A percentile compares a stretch with the other conserved stretches of the same genome.
These are phyloP conservation scores for Ips typographus DNA, from an alignment of 1,140 invertebrate genomes.

Conservation along the genomic window DNA sequence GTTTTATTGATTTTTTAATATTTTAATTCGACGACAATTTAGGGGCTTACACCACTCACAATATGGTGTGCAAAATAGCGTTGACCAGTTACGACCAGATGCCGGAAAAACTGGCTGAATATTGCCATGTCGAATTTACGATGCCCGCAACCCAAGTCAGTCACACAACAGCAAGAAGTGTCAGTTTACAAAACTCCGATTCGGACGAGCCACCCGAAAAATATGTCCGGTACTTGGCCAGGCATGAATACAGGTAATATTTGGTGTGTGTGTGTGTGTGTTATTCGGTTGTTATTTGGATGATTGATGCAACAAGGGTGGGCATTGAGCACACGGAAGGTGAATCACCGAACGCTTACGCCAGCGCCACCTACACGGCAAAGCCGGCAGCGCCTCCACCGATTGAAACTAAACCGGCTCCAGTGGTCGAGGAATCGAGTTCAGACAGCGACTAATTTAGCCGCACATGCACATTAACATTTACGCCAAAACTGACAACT, in stretches of 20 bases:
- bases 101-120: constrained; percentile 86
- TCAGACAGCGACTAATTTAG: constrained; percentile 55
- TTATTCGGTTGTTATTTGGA: background rate
- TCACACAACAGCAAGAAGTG: constrained; percentile 93
- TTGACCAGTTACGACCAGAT: constrained; percentile 97
- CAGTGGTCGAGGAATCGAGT: constrained; percentile 51
- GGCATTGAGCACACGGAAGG: constrained; percentile 83
- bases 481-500: too few relatives aligned
- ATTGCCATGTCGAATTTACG: constrained; percentile 93
- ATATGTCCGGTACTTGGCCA: constrained; percentile 95
- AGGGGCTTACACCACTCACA: constrained; percentile 96
- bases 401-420: constrained; percentile 53
- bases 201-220: constrained; percentile 95
- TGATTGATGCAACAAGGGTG: constrained; percentile 59
- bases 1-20: background rate
- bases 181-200: constrained; percentile 87
- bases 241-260: constrained; percentile 89
- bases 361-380: constrained; percentile 64
- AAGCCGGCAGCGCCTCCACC: constrained; percentile 50
- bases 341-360: constrained; percentile 72
- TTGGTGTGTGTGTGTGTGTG: background rate
- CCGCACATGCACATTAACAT: too few relatives aligned
- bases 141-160: constrained; percentile 98
- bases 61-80: constrained; percentile 88
- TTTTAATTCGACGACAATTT: constrained; percentile 46